Percentiles rank a stretch among this genome's conserved stretches.
Evolutionary conservation across 2,797 vertebrate genomes (phyloP).

Genomic region (Botia kubotai): DNA sequence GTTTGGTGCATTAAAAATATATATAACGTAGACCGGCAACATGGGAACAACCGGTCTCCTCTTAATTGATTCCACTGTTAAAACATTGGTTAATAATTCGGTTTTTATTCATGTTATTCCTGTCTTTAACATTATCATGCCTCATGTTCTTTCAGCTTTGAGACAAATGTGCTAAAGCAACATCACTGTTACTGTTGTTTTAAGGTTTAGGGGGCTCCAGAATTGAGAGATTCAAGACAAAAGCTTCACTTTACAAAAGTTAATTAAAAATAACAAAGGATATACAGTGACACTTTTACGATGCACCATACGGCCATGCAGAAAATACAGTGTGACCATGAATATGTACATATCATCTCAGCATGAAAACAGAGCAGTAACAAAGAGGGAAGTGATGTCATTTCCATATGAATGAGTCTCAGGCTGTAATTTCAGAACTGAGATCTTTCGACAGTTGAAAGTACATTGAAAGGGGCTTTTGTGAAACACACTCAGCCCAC

Average conservation of each 20-base stretch:
- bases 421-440: slow-evolving; percentile 29
- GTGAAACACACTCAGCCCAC: slow-evolving; percentile 28
- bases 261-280: background rate
- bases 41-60: background rate
- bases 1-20: background rate
- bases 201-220: too few species aligned
- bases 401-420: slow-evolving; percentile 71
- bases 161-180: background rate
- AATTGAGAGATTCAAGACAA: background rate
- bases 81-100: background rate
- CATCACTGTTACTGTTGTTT: background rate
- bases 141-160: slow-evolving; percentile 14
- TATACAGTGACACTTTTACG: background rate
- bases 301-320: background rate
- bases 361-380: slow-evolving; percentile 70
- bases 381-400: slow-evolving; percentile 68
- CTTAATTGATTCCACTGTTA: slow-evolving; percentile 1
- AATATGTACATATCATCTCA: slow-evolving; percentile 61
- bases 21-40: background rate
- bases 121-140: background rate
- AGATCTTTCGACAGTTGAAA: slow-evolving; percentile 42
- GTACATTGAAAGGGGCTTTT: slow-evolving; percentile 19
- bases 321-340: background rate
- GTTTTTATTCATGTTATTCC: slow-evolving; percentile 3
- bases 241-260: background rate